Evolutionary conservation across 1,140 invertebrate genomes (phyloP), one percentile per base, ranked within the genome.

Genomic region (Rhagoletis pomonella): DNA sequence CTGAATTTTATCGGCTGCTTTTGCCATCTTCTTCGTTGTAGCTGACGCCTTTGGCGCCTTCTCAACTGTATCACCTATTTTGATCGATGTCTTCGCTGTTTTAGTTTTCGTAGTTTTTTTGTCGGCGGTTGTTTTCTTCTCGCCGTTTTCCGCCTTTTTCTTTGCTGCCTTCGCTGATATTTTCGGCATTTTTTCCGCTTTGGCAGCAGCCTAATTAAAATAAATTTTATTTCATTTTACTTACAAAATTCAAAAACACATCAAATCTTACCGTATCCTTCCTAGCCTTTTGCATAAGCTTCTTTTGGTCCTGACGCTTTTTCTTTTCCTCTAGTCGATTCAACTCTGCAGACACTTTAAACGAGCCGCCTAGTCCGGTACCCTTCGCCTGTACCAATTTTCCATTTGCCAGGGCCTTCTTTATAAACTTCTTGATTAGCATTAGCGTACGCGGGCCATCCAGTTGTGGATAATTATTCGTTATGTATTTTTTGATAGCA

Each of bases 241-340:
- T 19, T 81, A 81, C 4, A 81, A 81, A 29, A 62, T 1, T 17
- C 14, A 12, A 81, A 81, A 81, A n/a, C 4, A 4, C 42, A 77
- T 17, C 59, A 65, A 73, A 29, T 29, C 67, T 73, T 0, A 73
- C 85, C 39, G 19, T 60, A 42, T 69, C 69, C 5, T 17, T 84
- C 29, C 77, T 39, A 1, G 29, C 58, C 29, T 86, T 84, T 47
- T 88, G 88, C 17, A 6, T 17, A 2, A 62, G 9, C 44, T 86
- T 65, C 29, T 86, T 86, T 1, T 50, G 39, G 60, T 69, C 44
- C 7, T 88, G 87, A 6, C 59, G 50, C 42, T 88, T 89, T 88
- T 90, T 89, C 59, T 91, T 90, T 12, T 89, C 69, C 1, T 87
- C 55, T 7, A 89, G 65, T 17, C 19, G 85, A 3, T 88, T 89